These are phyloP conservation scores for Lanistes nyassanus DNA, from an alignment of 1,140 invertebrate genomes.

Conservation along the genomic window DNA sequence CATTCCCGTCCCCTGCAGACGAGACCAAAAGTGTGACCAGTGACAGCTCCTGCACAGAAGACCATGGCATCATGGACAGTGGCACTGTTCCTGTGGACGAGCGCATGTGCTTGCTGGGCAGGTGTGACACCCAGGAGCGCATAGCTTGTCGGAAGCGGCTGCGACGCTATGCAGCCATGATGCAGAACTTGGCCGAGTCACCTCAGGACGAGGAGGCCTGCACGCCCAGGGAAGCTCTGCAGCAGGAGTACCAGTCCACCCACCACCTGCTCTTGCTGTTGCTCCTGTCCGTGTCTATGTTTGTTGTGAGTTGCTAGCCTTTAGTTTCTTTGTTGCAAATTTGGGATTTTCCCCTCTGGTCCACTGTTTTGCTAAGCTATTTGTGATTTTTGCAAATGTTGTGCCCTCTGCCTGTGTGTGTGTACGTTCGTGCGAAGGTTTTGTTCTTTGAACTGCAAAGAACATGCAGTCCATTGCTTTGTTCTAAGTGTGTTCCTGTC, in stretches of 20 bases:
- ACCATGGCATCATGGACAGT: constrained; percentile 12
- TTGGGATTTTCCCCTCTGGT: too few relatives aligned
- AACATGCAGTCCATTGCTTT: not conserved
- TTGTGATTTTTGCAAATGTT: too few relatives aligned
- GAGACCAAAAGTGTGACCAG: not conserved
- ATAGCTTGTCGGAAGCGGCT: constrained; percentile 46
- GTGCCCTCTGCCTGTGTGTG: too few relatives aligned
- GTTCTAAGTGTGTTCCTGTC: not conserved
- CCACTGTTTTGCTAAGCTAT: too few relatives aligned
- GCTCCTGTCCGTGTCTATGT: constrained; percentile 84
- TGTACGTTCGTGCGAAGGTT: too few relatives aligned
- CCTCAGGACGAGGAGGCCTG: constrained; percentile 28
- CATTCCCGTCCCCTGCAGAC: constrained; percentile 36
- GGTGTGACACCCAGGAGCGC: constrained; percentile 49
- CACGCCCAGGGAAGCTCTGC: constrained; percentile 17
- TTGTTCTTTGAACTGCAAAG: not conserved
- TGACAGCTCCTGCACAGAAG: constrained; percentile 7
- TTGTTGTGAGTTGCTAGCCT: constrained; percentile 76
- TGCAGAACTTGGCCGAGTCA: constrained; percentile 7
- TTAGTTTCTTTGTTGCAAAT: too few relatives aligned
- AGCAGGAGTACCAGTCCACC: constrained; percentile 77
- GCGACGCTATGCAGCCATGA: constrained; percentile 35
- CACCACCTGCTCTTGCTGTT: constrained; percentile 87
- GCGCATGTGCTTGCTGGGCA: constrained; percentile 47
- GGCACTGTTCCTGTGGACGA: constrained; percentile 16